Base-by-base conservation (phyloP, 2,113 vertebrate species). In the Ammodytes dubius region DNA sequence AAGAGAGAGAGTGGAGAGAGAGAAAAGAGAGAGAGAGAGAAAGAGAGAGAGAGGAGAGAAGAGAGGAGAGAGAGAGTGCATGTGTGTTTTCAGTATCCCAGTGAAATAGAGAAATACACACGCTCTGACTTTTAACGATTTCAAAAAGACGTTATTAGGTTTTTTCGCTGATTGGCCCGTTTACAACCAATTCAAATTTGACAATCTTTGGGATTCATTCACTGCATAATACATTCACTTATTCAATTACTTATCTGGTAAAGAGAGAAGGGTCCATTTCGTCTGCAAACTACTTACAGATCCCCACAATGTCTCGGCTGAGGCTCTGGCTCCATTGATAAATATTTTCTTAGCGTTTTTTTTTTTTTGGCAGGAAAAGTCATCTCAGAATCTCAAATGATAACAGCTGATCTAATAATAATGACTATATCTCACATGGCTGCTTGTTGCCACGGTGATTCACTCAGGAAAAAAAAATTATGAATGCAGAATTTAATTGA, bases 401-500 rank as follows among this genome's bases (percentile, higher is more conserved):
- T 73, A 83, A 77, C 60, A 15, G 37, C 53, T 6, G 46, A 65
- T 84, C 75, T 77, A 82, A 84, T 79, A 92, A 91, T 70, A 64
- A 76, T 68, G 27, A 27, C 27, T 27, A 27, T 73, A 64, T 82
- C 81, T 82, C 81, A 85, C 81, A 77, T 13, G 68, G 56, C 50
- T 15, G 79, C 70, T 76, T 70, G 57, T 66, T 70, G 79, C 78
- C 56, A 45, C 39, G 61, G 85, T 77, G 69, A 61, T 50, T 60
- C 80, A 15, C 50, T 66, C 12, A 0, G 61, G 67, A 86, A 84
- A 27, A 27, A 27, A 27, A 27, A 1, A 27, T 27, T 27, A 80
- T 57, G 27, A 82, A 82, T 71, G 73, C 72, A 58, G 81, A 52
- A 72, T 87, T 78, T 84, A 90, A 91, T 79, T 91, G 45, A 86